These are phyloP conservation scores for Isaurus tuberculatus DNA, from an alignment of 92 coral and sea anemone genomes.

Conservation along the genomic window DNA sequence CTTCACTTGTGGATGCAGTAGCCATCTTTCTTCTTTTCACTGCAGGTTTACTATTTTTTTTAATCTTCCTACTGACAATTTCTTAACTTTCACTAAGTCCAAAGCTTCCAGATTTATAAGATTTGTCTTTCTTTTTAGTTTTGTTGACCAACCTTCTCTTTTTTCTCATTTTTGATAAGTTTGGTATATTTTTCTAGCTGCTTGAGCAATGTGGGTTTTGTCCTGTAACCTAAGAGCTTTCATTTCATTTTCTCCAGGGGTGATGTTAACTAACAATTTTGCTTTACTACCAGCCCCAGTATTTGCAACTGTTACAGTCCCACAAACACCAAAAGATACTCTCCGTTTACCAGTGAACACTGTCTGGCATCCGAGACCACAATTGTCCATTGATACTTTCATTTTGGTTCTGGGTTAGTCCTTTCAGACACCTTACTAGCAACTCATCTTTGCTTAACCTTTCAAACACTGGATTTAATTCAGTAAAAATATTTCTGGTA, in stretches of 20 bases:
- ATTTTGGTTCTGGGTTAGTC: constrained; percentile 74
- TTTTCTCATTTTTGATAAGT: too few species aligned
- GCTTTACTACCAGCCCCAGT: constrained; percentile 76
- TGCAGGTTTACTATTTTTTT: too few species aligned
- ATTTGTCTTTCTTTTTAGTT: too few species aligned
- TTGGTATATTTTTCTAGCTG: too few species aligned
- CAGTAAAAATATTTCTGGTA: constrained; percentile 46
- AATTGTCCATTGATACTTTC: constrained; percentile 72
- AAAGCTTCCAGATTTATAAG: too few species aligned
- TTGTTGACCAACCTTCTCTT: too few species aligned
- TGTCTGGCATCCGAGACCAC: constrained; percentile 63
- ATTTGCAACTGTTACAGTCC: constrained; percentile 61
- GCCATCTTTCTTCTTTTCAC: not conserved
- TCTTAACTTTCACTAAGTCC: too few species aligned
- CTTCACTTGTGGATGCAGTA: not conserved
- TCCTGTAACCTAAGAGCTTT: constrained; percentile 48
- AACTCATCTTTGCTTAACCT: constrained; percentile 48
- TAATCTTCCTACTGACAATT: too few species aligned
- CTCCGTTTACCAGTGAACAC: constrained; percentile 64
- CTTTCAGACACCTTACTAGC: constrained; percentile 53
- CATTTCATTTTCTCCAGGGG: constrained; percentile 45
- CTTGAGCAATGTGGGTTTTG: too few species aligned
- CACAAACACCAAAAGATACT: constrained; percentile 59
- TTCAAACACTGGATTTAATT: constrained; percentile 41
- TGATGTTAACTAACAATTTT: constrained; percentile 53